phyloP scores from a whole-genome alignment of 2,113 vertebrate genomes.

The Plectropomus leopardus region DNA sequence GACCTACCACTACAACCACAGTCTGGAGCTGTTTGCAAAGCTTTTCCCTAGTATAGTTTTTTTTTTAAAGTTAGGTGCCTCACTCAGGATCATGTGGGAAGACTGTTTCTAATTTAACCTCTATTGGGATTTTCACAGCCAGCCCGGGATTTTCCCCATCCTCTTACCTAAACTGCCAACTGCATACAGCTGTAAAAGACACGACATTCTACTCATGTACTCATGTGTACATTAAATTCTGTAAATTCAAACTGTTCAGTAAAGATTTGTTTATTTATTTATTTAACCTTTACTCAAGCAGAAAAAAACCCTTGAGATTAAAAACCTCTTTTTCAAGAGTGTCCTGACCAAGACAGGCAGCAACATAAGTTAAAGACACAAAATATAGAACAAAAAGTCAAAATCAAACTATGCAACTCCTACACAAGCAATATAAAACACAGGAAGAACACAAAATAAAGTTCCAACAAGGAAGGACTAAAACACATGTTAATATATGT shows the following conservation, averaged over 20 bases:
- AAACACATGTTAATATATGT: too few species aligned
- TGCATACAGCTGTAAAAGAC: not conserved
- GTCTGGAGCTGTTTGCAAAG: not conserved
- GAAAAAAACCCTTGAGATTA: too few species aligned
- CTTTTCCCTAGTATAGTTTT: not conserved
- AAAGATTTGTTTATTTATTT: not conserved
- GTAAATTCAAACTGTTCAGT: not conserved
- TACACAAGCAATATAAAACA: too few species aligned
- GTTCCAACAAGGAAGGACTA: too few species aligned
- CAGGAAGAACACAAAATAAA: too few species aligned
- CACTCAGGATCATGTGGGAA: not conserved
- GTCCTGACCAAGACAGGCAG: too few species aligned
- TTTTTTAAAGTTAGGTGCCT: not conserved
- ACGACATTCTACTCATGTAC: not conserved
- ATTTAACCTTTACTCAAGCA: too few species aligned
- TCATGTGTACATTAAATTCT: not conserved
- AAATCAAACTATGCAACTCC: too few species aligned
- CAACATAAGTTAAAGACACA: too few species aligned
- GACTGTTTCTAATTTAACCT: not conserved
- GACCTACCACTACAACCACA: not conserved
- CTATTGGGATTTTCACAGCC: conserved; percentile 5
- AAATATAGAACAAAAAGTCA: too few species aligned
- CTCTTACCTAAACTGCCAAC: not conserved
- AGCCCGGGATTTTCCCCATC: conserved; percentile 2
- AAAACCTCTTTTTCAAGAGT: too few species aligned